Base-by-base conservation (phyloP, 1,140 invertebrate genomes). In the Caenorhabditis latens region DNA sequence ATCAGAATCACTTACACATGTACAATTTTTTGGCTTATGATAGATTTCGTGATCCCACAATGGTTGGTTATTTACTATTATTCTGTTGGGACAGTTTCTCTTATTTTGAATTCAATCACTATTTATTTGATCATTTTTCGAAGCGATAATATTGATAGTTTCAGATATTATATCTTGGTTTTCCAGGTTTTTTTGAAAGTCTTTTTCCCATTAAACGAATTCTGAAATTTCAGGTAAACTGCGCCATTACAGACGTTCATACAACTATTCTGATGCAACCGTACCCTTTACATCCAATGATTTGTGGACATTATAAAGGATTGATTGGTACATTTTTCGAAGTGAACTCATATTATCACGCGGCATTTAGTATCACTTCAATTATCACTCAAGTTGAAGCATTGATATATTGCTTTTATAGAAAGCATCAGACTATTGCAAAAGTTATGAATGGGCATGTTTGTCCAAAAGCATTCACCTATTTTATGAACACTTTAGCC, bases 101-200 rank as follows among this genome's bases (percentile, higher is more conserved):
- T 71, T 9, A 19, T 71, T 43, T 19, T 71, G 40, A 71, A 71
- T n/a, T 8, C 19, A 43, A 4, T 71, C 2, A 71, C 65, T 0
- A 71, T 71, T 43, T 71, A 19, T 71, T 71, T 71, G n/a, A n/a
- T 71, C 1, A 46, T 71, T 43, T 71, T 16, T 46, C 40, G 19
- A 46, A 71, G 65, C 16, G 65, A 71, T 46, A 71, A 71, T 43
- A 71, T 71, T 46, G 65, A 71, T 19, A 71, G 16, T 46, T 43
- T 71, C 19, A 43, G 65, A 7, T 71, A 71, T 46, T 71, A 43
- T 71, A 43, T 71, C 7, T 42, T 71, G 65, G 65, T 71, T 71
- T 71, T 71, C 46, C 65, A 71, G 65, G 65, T 71, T 4, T 14
- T 67, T 67, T 67, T 21, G 14, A 8, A n/a, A 61, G 21, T 61